phyloP scores from a whole-genome alignment of 2,888 invertebrate species.

The Trichacis sp. region DNA sequence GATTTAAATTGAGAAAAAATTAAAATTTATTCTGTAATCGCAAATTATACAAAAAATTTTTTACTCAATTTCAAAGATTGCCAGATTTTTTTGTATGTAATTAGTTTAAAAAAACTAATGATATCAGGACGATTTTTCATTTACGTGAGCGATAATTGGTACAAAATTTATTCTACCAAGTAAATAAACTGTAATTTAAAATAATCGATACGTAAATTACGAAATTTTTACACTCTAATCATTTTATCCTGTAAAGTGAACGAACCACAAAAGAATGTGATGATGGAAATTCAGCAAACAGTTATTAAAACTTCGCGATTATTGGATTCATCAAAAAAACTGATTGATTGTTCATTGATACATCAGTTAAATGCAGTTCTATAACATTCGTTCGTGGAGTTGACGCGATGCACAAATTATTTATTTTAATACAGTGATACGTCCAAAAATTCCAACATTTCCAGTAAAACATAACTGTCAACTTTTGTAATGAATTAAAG shows the following conservation, averaged over 20 bases:
- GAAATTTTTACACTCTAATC: not conserved
- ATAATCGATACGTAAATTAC: not conserved
- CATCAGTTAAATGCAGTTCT: too few species aligned
- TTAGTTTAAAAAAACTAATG: too few species aligned
- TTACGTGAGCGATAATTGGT: too few species aligned
- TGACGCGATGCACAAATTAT: slow-evolving; percentile 63
- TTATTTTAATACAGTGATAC: slow-evolving; percentile 65
- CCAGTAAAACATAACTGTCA: not conserved
- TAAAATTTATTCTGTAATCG: too few species aligned
- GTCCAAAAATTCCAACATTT: slow-evolving; percentile 38
- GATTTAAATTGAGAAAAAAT: too few species aligned
- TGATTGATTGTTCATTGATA: too few species aligned
- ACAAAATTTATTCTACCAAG: slow-evolving; percentile 1
- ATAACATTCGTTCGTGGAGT: slow-evolving; percentile 55
- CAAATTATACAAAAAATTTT: too few species aligned
- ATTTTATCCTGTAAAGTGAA: not conserved
- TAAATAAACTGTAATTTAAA: not conserved
- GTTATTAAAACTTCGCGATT: too few species aligned
- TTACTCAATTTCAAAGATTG: too few species aligned
- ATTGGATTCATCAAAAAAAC: too few species aligned
- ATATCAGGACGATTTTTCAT: too few species aligned
- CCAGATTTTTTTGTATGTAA: too few species aligned
- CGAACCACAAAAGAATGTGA: not conserved
- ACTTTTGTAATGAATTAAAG: not conserved
- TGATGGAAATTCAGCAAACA: not conserved